Evolutionary conservation across 2,888 invertebrate genomes (phyloP).

Genomic region (Acleris laterana): DNA sequence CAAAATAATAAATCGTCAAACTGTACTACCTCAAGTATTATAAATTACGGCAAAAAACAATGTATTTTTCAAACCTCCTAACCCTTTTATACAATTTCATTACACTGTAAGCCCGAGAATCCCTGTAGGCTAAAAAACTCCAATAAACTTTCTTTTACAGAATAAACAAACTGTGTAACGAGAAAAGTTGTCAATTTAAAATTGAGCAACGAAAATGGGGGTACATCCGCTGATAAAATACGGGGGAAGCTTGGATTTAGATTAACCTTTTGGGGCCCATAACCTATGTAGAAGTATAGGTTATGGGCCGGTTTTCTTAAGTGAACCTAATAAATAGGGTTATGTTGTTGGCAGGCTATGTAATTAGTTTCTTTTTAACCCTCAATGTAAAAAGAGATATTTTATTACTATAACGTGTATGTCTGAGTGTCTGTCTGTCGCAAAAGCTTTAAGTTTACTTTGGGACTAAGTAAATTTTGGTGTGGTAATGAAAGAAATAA

Average conservation of each 20-base stretch:
- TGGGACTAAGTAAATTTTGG: too few species aligned
- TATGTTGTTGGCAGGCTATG: too few species aligned
- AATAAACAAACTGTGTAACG: slow-evolving; percentile 44
- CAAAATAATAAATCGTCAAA: too few species aligned
- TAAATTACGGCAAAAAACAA: not conserved
- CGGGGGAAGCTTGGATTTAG: slow-evolving; percentile 1
- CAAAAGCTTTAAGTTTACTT: too few species aligned
- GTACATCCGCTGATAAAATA: slow-evolving; percentile 29
- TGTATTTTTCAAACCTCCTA: not conserved
- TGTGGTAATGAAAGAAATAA: too few species aligned
- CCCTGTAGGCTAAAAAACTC: slow-evolving; percentile 11
- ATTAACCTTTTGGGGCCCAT: not conserved
- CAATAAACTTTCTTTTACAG: slow-evolving; percentile 13
- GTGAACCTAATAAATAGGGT: too few species aligned
- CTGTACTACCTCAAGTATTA: too few species aligned
- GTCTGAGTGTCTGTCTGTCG: too few species aligned
- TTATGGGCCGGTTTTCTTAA: not conserved
- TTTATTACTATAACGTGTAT: too few species aligned
- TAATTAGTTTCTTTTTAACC: too few species aligned
- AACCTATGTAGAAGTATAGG: not conserved
- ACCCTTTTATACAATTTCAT: slow-evolving; percentile 18
- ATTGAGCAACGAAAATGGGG: slow-evolving; percentile 33
- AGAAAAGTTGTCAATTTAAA: slow-evolving; percentile 44
- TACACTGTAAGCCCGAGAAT: slow-evolving; percentile 11
- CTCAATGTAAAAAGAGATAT: too few species aligned